Evolutionary conservation across 2,888 invertebrate genomes (phyloP), one percentile per base, ranked within the genome.

Genomic region (Anoncus sp.): DNA sequence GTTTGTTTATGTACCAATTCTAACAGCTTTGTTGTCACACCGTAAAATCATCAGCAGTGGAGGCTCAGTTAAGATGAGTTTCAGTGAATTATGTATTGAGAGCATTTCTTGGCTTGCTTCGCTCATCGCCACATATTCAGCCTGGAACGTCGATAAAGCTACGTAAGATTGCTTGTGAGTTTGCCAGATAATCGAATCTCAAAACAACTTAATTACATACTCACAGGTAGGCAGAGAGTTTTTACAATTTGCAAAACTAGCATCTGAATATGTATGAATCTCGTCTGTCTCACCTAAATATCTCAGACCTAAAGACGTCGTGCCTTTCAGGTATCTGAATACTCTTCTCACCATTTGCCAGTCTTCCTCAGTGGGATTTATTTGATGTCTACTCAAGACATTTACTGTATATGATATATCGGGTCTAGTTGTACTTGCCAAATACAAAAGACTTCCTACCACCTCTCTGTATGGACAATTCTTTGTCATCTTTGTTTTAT

Each of bases 11-110:
- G 66, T 60, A 35, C 77, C 27, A 20, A 77, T 71, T 51, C 57
- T 70, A 38, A 83, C 83, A 18, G 83, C 81, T 75, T 74, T 81
- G 59, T 84, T 83, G 31, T 81, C 80, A 63, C 82, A 83, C 78
- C 82, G 81, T 10, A 84, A 24, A 40, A 43, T 71, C 12, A 82
- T 73, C 2, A 79, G 65, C 31, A 77, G 20, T n/a, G n/a, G n/a
- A n/a, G n/a, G n/a, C n/a, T n/a, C n/a, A n/a, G n/a, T n/a, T n/a
- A 83, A n/a, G 20, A 77, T 77, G 57, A 81, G 35, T 20, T 75
- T 79, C 3, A 81, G 10, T 14, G 83, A 80, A 49, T 79, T 81
- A 45, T 79, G 45, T 31, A 81, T 6, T 24, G 79, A 51, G 14
- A 80, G 40, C 47, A 80, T n/a, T 53, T 80, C 79, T 43, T 78